Evolutionary conservation across 2,797 vertebrate species (phyloP).

Genomic region (Chanos chanos): DNA sequence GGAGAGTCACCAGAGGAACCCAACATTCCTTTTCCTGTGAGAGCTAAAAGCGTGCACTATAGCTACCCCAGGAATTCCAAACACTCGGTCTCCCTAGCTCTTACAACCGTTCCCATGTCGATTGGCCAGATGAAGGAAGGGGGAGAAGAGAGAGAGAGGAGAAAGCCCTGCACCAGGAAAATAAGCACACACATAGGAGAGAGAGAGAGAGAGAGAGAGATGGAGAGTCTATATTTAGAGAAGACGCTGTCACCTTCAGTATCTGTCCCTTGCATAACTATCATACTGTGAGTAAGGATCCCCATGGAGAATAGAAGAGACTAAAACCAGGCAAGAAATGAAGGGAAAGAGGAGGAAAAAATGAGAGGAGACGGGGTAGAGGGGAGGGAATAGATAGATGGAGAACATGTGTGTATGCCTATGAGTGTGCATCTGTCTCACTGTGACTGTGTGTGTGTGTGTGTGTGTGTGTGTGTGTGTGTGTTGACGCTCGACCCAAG

Average conservation of each 20-base stretch:
- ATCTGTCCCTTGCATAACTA: conserved; percentile 29
- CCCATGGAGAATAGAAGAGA: conserved; percentile 11
- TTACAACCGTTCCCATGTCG: too few species aligned
- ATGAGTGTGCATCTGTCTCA: too few species aligned
- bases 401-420: too few species aligned
- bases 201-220: conserved; percentile 25
- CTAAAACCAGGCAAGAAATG: not conserved
- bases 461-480: not conserved
- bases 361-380: too few species aligned
- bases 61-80: conserved; percentile 49
- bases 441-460: not conserved
- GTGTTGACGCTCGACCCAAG: too few species aligned
- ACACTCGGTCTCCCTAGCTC: too few species aligned
- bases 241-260: conserved; percentile 47
- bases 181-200: too few species aligned
- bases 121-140: too few species aligned
- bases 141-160: too few species aligned
- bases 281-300: conserved; percentile 15
- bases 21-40: conserved; percentile 39
- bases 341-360: not conserved
- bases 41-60: conserved; percentile 45
- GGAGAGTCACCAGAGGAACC: conserved; percentile 31
- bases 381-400: too few species aligned
- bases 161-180: too few species aligned
- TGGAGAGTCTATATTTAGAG: conserved; percentile 47